Conservation (phyloP, 2,888 invertebrate genomes). For the Drosophila subsilvestris region DNA sequence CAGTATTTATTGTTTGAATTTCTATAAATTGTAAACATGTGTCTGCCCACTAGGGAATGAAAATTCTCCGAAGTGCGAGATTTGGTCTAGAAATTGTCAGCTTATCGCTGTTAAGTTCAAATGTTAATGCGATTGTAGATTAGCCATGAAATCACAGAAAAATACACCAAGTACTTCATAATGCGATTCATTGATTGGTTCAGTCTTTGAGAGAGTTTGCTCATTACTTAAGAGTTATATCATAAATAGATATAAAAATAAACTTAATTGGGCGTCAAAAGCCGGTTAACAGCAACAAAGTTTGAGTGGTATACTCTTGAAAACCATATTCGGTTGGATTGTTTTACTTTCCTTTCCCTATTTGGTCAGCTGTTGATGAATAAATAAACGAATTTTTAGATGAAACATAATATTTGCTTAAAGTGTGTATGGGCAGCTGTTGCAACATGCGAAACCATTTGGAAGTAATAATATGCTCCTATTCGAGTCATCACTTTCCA, state of each 20-base stretch:
- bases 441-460: neutral
- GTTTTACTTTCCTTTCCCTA: neutral
- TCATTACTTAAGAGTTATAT: slow-evolving; percentile 15
- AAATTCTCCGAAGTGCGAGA: neutral
- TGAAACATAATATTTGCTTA: neutral
- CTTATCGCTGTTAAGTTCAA: slow-evolving; percentile 29
- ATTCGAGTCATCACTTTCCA: neutral
- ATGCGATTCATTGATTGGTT: slow-evolving; percentile 14
- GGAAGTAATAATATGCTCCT: neutral
- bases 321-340: slow-evolving; percentile 3
- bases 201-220: slow-evolving; percentile 14
- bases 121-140: slow-evolving; percentile 23
- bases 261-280: slow-evolving; percentile 41
- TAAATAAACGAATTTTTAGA: neutral
- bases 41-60: neutral
- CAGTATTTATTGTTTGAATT: neutral
- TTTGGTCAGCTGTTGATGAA: slow-evolving; percentile 5
- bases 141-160: slow-evolving; percentile 2
- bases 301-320: slow-evolving; percentile 23
- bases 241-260: slow-evolving; percentile 7
- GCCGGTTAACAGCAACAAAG: slow-evolving; percentile 25
- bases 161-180: neutral
- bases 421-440: slow-evolving; percentile 12
- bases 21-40: slow-evolving; percentile 13
- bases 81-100: neutral